Percentiles rank a stretch among this genome's conserved stretches.
phyloP scores from a whole-genome alignment of 1,140 invertebrate genomes.

The Wiebesia pumilae region DNA sequence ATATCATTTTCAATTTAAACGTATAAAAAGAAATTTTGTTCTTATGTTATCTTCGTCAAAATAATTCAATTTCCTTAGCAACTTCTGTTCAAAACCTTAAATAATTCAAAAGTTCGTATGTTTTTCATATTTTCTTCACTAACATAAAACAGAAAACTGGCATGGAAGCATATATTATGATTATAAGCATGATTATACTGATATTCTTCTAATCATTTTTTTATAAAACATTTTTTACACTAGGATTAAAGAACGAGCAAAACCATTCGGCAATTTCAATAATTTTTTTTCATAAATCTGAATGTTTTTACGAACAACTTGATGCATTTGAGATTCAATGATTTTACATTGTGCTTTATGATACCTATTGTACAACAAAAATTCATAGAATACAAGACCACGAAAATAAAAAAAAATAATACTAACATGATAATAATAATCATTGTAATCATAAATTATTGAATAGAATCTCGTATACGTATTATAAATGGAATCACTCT shows the following conservation, averaged over 20 bases:
- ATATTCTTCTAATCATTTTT: too few relatives aligned
- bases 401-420: background rate
- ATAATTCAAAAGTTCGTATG: too few relatives aligned
- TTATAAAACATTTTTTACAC: background rate
- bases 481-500: background rate
- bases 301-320: background rate
- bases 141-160: too few relatives aligned
- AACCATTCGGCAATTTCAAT: background rate
- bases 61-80: too few relatives aligned
- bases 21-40: too few relatives aligned
- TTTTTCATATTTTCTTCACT: too few relatives aligned
- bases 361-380: background rate
- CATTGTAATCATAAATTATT: background rate
- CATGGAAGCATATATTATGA: too few relatives aligned
- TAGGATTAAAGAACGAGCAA: background rate
- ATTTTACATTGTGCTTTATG: background rate
- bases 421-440: too few relatives aligned
- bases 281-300: conserved; percentile 10
- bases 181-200: too few relatives aligned
- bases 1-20: too few relatives aligned
- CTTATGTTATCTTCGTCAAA: too few relatives aligned
- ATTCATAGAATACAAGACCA: background rate
- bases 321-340: background rate
- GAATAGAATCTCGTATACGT: background rate
- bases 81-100: too few relatives aligned